A percentile compares a stretch with the other conserved stretches of the same genome.
These are phyloP conservation scores for Spilosoma lubricipeda DNA, from an alignment of 2,888 invertebrate genomes.

Conservation along the genomic window DNA sequence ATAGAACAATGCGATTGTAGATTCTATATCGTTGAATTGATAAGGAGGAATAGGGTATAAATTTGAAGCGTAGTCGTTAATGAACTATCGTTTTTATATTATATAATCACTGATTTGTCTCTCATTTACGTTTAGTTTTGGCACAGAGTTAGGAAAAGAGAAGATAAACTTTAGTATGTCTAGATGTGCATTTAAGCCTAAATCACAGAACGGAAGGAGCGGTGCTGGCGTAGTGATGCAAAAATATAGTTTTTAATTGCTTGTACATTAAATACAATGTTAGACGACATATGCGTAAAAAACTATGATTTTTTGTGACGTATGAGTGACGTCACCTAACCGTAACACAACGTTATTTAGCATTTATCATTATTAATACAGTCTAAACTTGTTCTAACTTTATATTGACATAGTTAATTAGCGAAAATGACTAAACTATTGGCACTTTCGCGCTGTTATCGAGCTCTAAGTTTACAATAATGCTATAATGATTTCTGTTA, in stretches of 20 bases:
- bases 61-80: constrained; percentile 43
- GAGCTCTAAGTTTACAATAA: constrained; percentile 40
- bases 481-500: constrained; percentile 44
- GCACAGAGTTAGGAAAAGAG: constrained; percentile 78
- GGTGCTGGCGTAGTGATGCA: constrained; percentile 79
- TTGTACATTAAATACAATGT: constrained; percentile 49
- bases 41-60: constrained; percentile 31
- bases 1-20: constrained; percentile 19
- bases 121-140: constrained; percentile 69
- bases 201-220: constrained; percentile 83
- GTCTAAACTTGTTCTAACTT: constrained; percentile 60
- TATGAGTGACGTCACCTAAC: constrained; percentile 46
- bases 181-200: constrained; percentile 78
- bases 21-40: constrained; percentile 16
- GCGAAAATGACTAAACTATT: constrained; percentile 71
- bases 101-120: constrained; percentile 62
- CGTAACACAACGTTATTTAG: constrained; percentile 62
- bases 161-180: constrained; percentile 62
- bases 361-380: constrained; percentile 50
- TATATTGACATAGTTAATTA: constrained; percentile 74
- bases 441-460: constrained; percentile 66
- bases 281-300: constrained; percentile 70
- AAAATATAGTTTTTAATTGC: constrained; percentile 72
- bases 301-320: constrained; percentile 58
- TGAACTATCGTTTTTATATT: constrained; percentile 40